Evolutionary conservation across 2,888 invertebrate genomes (phyloP).

Genomic region (Napeogenes sylphis): DNA sequence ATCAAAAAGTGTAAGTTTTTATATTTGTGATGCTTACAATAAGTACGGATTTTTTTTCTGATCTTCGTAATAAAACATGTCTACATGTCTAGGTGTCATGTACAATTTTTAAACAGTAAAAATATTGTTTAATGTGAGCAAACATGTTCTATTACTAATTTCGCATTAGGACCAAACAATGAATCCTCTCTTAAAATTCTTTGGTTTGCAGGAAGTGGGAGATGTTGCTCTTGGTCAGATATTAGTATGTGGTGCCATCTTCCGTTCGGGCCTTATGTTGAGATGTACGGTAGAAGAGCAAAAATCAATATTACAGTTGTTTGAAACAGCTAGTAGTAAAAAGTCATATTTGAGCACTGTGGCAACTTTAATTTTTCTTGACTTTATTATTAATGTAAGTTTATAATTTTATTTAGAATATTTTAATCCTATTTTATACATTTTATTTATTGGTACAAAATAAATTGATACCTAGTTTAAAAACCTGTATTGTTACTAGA

Average conservation of each 20-base stretch:
- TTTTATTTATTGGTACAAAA: too few relatives aligned
- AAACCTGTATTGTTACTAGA: too few relatives aligned
- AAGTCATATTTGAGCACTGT: constrained; percentile 80
- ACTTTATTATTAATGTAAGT: constrained; percentile 77
- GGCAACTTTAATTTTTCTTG: constrained; percentile 78
- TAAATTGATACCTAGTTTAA: too few relatives aligned
- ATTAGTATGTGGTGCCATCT: constrained; percentile 82
- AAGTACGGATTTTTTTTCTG: neutral
- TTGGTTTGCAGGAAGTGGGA: constrained; percentile 80
- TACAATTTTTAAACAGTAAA: too few relatives aligned
- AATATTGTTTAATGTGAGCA: too few relatives aligned
- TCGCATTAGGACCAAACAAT: too few relatives aligned
- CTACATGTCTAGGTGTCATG: too few relatives aligned
- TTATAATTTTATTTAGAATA: neutral
- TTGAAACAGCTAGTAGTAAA: constrained; percentile 77
- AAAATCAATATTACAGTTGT: constrained; percentile 49
- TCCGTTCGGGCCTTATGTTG: constrained; percentile 79
- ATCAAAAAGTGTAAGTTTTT: constrained; percentile 80
- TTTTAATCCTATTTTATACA: neutral
- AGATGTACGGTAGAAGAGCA: constrained; percentile 71
- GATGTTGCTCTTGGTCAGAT: constrained; percentile 85
- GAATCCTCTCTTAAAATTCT: neutral
- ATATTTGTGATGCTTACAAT: neutral
- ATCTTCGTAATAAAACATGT: neutral
- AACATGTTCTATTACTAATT: neutral